Conservation (phyloP, 2,113 vertebrate species). For the Pelmatolapia mariae region DNA sequence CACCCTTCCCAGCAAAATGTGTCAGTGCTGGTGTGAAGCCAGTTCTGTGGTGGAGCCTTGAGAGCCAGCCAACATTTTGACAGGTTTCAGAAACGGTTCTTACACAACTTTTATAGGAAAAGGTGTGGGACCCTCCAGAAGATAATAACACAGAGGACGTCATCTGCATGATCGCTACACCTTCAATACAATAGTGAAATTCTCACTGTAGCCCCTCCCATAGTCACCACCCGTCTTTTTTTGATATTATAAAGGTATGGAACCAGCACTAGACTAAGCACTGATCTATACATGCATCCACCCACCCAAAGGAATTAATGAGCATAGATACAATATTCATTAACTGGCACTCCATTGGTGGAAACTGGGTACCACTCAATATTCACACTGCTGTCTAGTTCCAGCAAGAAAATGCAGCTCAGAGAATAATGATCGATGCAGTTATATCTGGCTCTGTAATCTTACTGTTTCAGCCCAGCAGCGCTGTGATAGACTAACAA, state of each 20-base stretch:
- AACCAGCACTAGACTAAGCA: not conserved
- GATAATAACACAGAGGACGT: not conserved
- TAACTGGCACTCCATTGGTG: not conserved
- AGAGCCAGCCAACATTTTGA: not conserved
- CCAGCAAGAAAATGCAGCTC: not conserved
- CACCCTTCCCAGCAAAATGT: not conserved
- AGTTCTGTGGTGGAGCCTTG: not conserved
- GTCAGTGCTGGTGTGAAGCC: not conserved
- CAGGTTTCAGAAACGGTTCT: not conserved
- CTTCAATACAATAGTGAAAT: not conserved
- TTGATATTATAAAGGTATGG: not conserved
- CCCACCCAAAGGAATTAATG: not conserved
- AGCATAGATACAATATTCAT: not conserved
- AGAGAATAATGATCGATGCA: accelerated
- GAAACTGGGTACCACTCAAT: not conserved
- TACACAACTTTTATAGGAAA: not conserved
- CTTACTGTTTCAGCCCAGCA: not conserved
- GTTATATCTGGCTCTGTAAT: not conserved
- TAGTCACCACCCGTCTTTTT: not conserved
- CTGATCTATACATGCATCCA: not conserved
- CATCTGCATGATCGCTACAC: not conserved
- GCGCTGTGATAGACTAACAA: not conserved
- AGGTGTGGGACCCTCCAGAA: not conserved
- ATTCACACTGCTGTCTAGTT: not conserved
- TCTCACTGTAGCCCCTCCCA: not conserved